Evolutionary conservation across 2,888 invertebrate species (phyloP), one percentile per base, ranked within the genome.

Genomic region (Limnephilus lunatus): DNA sequence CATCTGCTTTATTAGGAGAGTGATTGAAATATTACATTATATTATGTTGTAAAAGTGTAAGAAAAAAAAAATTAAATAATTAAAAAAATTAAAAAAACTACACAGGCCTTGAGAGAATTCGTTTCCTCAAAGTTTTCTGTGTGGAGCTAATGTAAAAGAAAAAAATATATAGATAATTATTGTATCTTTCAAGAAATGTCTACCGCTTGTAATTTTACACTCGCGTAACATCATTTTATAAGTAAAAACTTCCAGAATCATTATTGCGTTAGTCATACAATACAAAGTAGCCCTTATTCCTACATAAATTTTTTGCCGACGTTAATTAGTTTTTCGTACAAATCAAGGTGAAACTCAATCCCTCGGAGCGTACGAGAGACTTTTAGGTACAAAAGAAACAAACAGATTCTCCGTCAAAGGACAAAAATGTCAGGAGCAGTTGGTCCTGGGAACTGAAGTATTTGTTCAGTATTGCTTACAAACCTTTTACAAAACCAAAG

Each of bases 401-500:
- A 83, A 83, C 82, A 35, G 30, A 83, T 32, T 83, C 82, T 83
- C 19, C 32, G 4, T 83, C 82, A 83, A 83, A 83, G 82, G 31
- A 83, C 82, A 83, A 83, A 82, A 83, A 83, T 83, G 82, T 83
- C 82, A 83, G 82, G 19, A 31, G 19, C 82, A 83, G 32, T 83
- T 25, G 32, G 82, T 83, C 32, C 19, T 32, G 31, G 15, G 82
- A 83, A 83, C 68, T 25, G n/a, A n/a, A 68, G 68, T 68, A 9
- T 68, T 68, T 68, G 68, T 68, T 68, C 68, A 68, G 68, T 68
- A 68, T 68, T 68, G 25, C 68, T 68, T 68, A 68, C 68, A 68
- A 25, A 25, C 68, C 25, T 68, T 68, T 68, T n/a, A 68, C 68
- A 68, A 68, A 68, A 68, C 68, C 25, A 68, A 68, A 68, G 25